A percentile compares a stretch with the other conserved stretches of the same genome.
Evolutionary conservation across 1,140 invertebrate species (phyloP).

Genomic region (Nautilus pompilius): DNA sequence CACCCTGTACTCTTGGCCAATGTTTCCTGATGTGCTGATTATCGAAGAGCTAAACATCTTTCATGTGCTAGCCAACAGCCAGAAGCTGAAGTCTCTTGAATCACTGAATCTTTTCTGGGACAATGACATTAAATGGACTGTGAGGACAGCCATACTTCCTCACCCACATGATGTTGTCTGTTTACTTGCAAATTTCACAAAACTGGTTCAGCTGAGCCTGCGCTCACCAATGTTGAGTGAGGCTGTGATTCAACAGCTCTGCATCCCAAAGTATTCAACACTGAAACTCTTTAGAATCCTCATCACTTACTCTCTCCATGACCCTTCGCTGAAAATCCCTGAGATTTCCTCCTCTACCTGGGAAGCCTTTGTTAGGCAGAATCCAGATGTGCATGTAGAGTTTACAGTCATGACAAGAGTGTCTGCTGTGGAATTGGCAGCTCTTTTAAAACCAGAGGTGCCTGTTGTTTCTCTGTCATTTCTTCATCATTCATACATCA

Average conservation of each 20-base stretch:
- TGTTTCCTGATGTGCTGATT: conserved; percentile 15
- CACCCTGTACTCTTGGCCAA: conserved; percentile 24
- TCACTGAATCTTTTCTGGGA: conserved; percentile 24
- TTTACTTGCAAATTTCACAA: conserved; percentile 16
- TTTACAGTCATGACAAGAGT: conserved; percentile 22
- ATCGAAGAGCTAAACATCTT: conserved; percentile 21
- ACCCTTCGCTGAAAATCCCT: conserved; percentile 11
- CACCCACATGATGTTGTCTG: background rate
- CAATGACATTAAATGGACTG: conserved; percentile 20
- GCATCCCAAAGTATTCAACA: conserved; percentile 7
- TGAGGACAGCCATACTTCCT: conserved; percentile 18
- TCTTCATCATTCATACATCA: conserved; percentile 23
- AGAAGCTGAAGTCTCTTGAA: conserved; percentile 21
- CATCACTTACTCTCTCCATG: conserved; percentile 14
- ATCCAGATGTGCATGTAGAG: conserved; percentile 24
- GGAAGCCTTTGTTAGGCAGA: conserved; percentile 11
- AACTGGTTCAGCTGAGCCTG: conserved; percentile 20
- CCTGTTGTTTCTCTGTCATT: conserved; percentile 19
- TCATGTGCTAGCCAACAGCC: conserved; percentile 15
- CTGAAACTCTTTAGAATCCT: conserved; percentile 22
- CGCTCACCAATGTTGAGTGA: conserved; percentile 26
- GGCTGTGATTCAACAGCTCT: conserved; percentile 19
- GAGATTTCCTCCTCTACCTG: conserved; percentile 16
- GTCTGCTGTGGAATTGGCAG: conserved; percentile 20
- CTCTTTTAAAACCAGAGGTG: conserved; percentile 24